phyloP scores from a whole-genome alignment of 1,140 invertebrate genomes.

The Rhagoletis pomonella region DNA sequence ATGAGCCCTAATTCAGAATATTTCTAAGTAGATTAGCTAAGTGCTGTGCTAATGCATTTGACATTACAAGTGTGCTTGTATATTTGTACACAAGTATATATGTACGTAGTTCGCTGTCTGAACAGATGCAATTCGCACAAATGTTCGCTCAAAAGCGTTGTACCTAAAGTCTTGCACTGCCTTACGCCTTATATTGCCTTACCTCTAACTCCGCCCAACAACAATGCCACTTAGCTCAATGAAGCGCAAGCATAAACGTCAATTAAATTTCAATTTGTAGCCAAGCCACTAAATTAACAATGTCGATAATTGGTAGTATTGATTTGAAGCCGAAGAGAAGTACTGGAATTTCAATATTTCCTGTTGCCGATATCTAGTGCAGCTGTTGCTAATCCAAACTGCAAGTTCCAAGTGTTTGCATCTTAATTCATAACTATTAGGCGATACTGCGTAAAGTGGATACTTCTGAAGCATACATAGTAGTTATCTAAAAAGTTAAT shows the following conservation, averaged over 20 bases:
- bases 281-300: conserved; percentile 45
- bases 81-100: not conserved
- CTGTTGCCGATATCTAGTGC: not conserved
- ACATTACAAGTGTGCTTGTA: not conserved
- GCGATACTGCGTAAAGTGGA: not conserved
- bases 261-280: conserved; percentile 40
- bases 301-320: conserved; percentile 8
- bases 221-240: not conserved
- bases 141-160: not conserved
- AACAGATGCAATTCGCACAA: not conserved
- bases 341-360: conserved; percentile 19
- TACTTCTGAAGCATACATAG: too few relatives aligned
- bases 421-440: not conserved
- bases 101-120: not conserved
- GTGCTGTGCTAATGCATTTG: conserved; percentile 26
- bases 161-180: not conserved
- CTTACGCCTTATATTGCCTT: not conserved
- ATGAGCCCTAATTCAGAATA: not conserved
- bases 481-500: too few relatives aligned
- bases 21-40: conserved; percentile 16
- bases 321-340: not conserved
- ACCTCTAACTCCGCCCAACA: not conserved
- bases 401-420: not conserved
- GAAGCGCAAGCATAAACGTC: not conserved
- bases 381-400: too few relatives aligned